phyloP scores from a whole-genome alignment of 2,888 invertebrate genomes.

The Liopterus haemorrhoidalis region DNA sequence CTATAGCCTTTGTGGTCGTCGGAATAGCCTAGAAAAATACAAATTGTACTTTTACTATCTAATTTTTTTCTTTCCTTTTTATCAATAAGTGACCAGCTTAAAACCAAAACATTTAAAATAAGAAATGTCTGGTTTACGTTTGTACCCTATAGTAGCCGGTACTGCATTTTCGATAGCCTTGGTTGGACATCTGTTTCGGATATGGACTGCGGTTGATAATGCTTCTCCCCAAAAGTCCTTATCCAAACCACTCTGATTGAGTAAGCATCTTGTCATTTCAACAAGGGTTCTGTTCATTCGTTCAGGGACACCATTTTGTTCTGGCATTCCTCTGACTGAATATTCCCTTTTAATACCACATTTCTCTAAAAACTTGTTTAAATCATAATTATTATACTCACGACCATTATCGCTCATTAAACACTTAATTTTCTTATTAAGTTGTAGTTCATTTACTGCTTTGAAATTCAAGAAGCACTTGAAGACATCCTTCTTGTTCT shows the following conservation, averaged over 20 bases:
- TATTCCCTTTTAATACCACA: conserved; percentile 7
- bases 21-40: too few relatives aligned
- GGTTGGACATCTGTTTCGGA: background rate
- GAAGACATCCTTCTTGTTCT: conserved; percentile 4
- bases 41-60: background rate
- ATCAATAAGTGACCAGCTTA: conserved; percentile 2
- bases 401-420: conserved; percentile 4
- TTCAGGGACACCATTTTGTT: background rate
- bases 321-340: too few relatives aligned
- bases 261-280: background rate
- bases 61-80: background rate
- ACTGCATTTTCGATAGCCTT: background rate
- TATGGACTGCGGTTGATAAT: conserved; percentile 1
- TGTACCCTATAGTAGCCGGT: background rate
- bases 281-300: conserved; percentile 1
- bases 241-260: conserved; percentile 6
- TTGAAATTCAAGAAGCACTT: conserved; percentile 5
- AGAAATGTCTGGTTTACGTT: background rate
- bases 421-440: conserved; percentile 8
- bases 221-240: background rate
- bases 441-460: background rate
- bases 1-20: too few relatives aligned
- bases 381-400: conserved; percentile 4
- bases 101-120: background rate
- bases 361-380: conserved; percentile 8